Evolutionary conservation across 2,888 invertebrate genomes (phyloP).

Genomic region (Mesorhabditis belari): DNA sequence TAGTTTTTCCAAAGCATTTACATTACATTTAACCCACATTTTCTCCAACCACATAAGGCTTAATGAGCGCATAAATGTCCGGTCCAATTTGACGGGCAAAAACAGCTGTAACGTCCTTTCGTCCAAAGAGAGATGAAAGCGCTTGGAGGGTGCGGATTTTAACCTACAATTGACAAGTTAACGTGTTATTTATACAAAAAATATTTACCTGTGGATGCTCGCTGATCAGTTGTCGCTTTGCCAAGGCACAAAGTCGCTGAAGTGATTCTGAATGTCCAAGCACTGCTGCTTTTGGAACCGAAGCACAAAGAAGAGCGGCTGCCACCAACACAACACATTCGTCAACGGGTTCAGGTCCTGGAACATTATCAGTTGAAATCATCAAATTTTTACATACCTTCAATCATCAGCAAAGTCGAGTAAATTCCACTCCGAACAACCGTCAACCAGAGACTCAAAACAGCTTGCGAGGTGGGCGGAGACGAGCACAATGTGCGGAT

Average conservation of each 20-base stretch:
- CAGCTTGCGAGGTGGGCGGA: constrained; percentile 22
- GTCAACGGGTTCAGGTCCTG: constrained; percentile 58
- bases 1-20: neutral
- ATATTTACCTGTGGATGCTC: constrained; percentile 18
- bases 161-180: constrained; percentile 59
- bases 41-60: constrained; percentile 1
- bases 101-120: constrained; percentile 63
- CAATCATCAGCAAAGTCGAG: constrained; percentile 78
- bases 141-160: constrained; percentile 74
- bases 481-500: constrained; percentile 24
- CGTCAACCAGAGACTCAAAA: constrained; percentile 65
- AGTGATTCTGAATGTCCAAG: constrained; percentile 25
- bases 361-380: constrained; percentile 3
- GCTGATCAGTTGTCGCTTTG: constrained; percentile 19
- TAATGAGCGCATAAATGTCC: constrained; percentile 13
- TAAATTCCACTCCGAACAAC: constrained; percentile 80
- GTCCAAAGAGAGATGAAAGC: constrained; percentile 70
- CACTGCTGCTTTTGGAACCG: constrained; percentile 63
- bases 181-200: neutral
- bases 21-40: neutral
- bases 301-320: constrained; percentile 77
- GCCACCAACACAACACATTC: constrained; percentile 79
- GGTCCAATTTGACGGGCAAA: constrained; percentile 21
- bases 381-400: constrained; percentile 13
- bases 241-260: constrained; percentile 14